phyloP scores from a whole-genome alignment of 2,797 vertebrate species.

The Phrynocephalus vlangalii region DNA sequence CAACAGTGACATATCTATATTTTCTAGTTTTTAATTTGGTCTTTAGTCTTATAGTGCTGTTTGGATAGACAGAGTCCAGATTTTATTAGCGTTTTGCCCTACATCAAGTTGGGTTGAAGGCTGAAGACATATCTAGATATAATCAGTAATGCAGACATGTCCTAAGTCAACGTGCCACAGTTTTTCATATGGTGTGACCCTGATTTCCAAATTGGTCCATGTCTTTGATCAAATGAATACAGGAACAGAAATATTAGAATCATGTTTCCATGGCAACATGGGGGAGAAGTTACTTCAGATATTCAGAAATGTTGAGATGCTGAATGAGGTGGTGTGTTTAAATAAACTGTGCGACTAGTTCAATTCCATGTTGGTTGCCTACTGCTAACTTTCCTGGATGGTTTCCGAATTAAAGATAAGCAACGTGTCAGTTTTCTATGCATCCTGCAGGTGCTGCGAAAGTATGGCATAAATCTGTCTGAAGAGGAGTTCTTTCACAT shows the following conservation, averaged over 20 bases:
- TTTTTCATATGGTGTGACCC: background rate
- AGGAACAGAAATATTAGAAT: background rate
- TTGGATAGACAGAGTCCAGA: too few relatives aligned
- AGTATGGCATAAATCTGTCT: conserved; percentile 73
- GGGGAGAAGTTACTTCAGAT: background rate
- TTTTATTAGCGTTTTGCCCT: too few relatives aligned
- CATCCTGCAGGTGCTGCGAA: conserved; percentile 75
- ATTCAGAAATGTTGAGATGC: conserved; percentile 2
- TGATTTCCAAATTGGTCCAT: background rate
- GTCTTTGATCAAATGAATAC: background rate
- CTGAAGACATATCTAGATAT: background rate
- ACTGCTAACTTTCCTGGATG: conserved; percentile 9
- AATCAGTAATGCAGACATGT: background rate
- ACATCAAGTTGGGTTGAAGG: too few relatives aligned
- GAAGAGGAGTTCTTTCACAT: conserved; percentile 82
- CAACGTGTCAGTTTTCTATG: background rate
- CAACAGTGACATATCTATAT: too few relatives aligned
- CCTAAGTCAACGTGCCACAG: background rate
- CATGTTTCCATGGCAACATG: conserved; percentile 8
- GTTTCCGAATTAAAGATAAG: conserved; percentile 27
- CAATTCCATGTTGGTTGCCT: conserved; percentile 8
- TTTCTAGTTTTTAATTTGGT: too few relatives aligned
- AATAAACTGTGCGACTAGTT: background rate
- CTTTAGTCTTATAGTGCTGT: too few relatives aligned
- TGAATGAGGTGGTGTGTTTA: conserved; percentile 7